A percentile compares a stretch with the other conserved stretches of the same genome.
Evolutionary conservation across 2,797 vertebrate species (phyloP).

Genomic region (Knipowitschia caucasica): DNA sequence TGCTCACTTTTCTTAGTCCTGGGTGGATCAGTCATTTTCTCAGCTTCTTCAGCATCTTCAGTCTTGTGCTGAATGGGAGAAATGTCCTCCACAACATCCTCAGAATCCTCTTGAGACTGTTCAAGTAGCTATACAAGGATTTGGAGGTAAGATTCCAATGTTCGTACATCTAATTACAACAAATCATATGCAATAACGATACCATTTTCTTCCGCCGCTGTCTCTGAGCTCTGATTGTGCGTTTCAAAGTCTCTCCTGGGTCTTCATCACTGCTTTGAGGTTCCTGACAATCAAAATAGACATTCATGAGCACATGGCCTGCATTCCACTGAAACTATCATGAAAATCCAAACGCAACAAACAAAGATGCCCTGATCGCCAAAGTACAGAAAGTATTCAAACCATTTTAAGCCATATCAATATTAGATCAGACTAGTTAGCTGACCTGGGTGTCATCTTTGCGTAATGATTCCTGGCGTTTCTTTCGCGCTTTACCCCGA

Average conservation of each 20-base stretch:
- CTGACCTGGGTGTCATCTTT: slow-evolving; percentile 68
- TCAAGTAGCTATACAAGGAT: slow-evolving; percentile 51
- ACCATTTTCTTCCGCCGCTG: slow-evolving; percentile 76
- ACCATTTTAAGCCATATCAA: not conserved
- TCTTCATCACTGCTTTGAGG: slow-evolving; percentile 57
- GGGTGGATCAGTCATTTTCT: slow-evolving; percentile 15
- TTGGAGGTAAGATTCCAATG: not conserved
- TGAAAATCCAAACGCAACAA: too few species aligned
- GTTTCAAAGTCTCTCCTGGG: slow-evolving; percentile 68
- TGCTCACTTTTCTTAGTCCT: slow-evolving; percentile 53
- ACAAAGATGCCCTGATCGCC: too few species aligned
- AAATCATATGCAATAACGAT: not conserved
- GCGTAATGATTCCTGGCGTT: slow-evolving; percentile 63
- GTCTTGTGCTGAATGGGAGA: slow-evolving; percentile 25
- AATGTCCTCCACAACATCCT: slow-evolving; percentile 41
- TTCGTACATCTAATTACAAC: not conserved
- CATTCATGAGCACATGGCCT: not conserved
- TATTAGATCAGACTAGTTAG: slow-evolving; percentile 6
- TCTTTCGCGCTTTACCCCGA: slow-evolving; percentile 67
- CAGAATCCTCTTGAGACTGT: slow-evolving; percentile 26
- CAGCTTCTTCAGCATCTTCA: slow-evolving; percentile 34
- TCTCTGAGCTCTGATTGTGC: slow-evolving; percentile 67
- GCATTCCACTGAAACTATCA: too few species aligned
- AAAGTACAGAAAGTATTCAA: too few species aligned
- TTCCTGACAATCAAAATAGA: slow-evolving; percentile 56